Base-by-base conservation (phyloP, 2,888 invertebrate species). In the Torymus tubicola region DNA sequence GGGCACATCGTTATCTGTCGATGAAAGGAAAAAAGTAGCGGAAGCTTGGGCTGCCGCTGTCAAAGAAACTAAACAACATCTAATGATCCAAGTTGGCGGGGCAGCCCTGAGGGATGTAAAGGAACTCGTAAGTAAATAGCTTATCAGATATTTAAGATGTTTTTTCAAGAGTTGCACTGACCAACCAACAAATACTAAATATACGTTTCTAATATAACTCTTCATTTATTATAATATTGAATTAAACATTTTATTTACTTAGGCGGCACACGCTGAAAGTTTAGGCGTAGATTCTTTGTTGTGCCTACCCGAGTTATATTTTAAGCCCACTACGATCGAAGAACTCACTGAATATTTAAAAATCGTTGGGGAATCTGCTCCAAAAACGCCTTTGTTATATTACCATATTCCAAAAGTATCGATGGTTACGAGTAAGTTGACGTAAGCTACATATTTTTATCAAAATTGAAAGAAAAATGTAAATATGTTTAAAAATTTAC, bases 1-100 rank as follows among this genome's bases (percentile, higher is more conserved):
- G 91, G 95, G 95, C 0, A 93, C 94, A 85, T 93, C 93, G 0
- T 90, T 96, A 89, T 94, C 92, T 61, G 90, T 94, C 0, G 88
- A 89, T 0, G 96, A 97, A 89, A 92, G 96, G 68, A 95, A 95
- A 90, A 84, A 87, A 4, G 89, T 94, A 2, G 91, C 95, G 0
- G 94, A 95, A 87, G 93, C 93, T 57, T 96, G 96, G 96, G 88
- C 92, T 14, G 88, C 89, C 21, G 93, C 91, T 13, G 94, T 93
- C 0, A 92, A 91, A 83, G 89, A 90, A n/a, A 91, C 92, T 2
- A 92, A 92, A 5, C 91, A 94, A 81, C 93, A 93, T 84, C 90
- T 95, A 63, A 95, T 96, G 93, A 92, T 95, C 0, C 96, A 96
- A 92, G 92, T 96, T 21, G 96, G 96, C 0, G 96, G 95, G 0